Evolutionary conservation across 2,797 vertebrate species (phyloP).

Genomic region (Oryzias sinensis): DNA sequence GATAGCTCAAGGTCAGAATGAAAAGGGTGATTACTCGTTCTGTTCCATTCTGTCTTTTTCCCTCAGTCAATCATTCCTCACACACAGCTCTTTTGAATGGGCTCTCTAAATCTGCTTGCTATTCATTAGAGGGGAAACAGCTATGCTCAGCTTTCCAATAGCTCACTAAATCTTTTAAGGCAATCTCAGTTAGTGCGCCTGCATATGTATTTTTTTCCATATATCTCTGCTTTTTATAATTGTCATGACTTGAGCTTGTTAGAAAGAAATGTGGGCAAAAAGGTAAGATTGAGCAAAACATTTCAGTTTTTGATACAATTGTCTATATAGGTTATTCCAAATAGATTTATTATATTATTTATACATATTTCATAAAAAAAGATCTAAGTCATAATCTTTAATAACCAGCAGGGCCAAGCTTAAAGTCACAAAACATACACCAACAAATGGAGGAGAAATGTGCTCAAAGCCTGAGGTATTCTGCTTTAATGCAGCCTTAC

Average conservation of each 20-base stretch:
- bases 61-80: slow-evolving; percentile 52
- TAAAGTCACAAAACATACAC: not conserved
- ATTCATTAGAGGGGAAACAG: slow-evolving; percentile 59
- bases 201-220: slow-evolving; percentile 39
- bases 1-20: slow-evolving; percentile 50
- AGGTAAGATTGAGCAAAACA: not conserved
- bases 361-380: too few species aligned
- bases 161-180: slow-evolving; percentile 56
- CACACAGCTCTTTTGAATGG: slow-evolving; percentile 41
- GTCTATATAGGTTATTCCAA: too few species aligned
- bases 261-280: not conserved
- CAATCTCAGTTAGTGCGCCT: slow-evolving; percentile 61
- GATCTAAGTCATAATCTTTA: too few species aligned
- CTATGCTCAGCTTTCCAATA: slow-evolving; percentile 59
- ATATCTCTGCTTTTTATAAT: slow-evolving; percentile 34
- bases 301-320: not conserved
- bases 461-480: too few species aligned
- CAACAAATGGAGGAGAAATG: too few species aligned
- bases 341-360: too few species aligned
- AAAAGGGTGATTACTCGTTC: slow-evolving; percentile 19
- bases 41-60: slow-evolving; percentile 43
- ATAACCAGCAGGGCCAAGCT: not conserved
- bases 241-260: slow-evolving; percentile 33
- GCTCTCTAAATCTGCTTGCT: slow-evolving; percentile 57
- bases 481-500: not conserved